A percentile compares a stretch with the other conserved stretches of the same genome.
phyloP scores from a whole-genome alignment of 2,888 invertebrate genomes.

The Labia minor region DNA sequence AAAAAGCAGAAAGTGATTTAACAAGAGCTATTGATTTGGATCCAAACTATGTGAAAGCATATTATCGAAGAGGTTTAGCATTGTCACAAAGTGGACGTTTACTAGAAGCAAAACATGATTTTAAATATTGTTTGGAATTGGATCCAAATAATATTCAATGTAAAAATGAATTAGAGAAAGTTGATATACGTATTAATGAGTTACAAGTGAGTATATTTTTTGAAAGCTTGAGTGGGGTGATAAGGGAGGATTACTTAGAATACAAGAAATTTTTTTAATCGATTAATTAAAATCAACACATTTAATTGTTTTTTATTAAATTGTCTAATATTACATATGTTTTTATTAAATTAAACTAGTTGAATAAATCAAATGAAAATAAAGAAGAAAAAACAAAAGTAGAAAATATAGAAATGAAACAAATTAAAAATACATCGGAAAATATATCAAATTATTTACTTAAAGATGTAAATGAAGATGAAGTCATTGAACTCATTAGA shows the following conservation, averaged over 20 bases:
- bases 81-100: conserved; percentile 60
- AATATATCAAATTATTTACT: neutral
- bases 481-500: conserved; percentile 40
- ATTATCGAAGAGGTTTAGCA: conserved; percentile 67
- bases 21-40: conserved; percentile 67
- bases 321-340: conserved; percentile 27
- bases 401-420: neutral
- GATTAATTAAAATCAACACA: too few relatives aligned
- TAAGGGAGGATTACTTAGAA: too few relatives aligned
- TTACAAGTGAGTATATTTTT: conserved; percentile 27
- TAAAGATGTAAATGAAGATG: conserved; percentile 31
- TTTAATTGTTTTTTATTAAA: conserved; percentile 16
- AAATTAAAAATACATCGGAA: conserved; percentile 14
- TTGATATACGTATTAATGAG: conserved; percentile 45
- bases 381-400: conserved; percentile 30
- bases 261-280: too few relatives aligned
- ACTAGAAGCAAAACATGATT: conserved; percentile 59
- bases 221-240: neutral
- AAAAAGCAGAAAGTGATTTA: conserved; percentile 69
- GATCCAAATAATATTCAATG: conserved; percentile 71
- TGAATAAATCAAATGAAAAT: conserved; percentile 14
- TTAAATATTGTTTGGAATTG: conserved; percentile 55
- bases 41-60: conserved; percentile 70
- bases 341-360: neutral
- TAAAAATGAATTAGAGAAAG: conserved; percentile 44